Percentiles rank a stretch among this genome's conserved stretches.
These are phyloP conservation scores for Dasyornis broadbenti DNA, from an alignment of 2,113 vertebrate genomes.

Conservation along the genomic window DNA sequence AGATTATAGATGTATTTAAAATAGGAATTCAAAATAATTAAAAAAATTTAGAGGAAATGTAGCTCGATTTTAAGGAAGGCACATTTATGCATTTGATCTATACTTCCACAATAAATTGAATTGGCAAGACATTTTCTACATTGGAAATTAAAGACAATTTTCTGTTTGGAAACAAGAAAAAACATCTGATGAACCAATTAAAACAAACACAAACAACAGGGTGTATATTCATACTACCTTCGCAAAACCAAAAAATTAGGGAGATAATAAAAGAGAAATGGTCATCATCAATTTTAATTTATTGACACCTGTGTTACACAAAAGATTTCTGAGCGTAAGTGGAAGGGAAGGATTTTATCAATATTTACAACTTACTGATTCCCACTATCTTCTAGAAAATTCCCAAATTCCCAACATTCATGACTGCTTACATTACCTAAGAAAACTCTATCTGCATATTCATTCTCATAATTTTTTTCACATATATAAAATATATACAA, in stretches of 20 bases:
- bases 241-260: background rate
- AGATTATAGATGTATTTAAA: background rate
- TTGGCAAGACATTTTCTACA: background rate
- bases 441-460: background rate
- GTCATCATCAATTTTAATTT: background rate
- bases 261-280: background rate
- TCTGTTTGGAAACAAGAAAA: background rate
- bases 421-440: background rate
- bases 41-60: background rate
- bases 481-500: background rate
- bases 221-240: background rate
- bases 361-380: background rate
- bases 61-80: background rate
- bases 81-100: background rate
- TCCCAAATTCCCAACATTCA: background rate
- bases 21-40: background rate
- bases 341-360: background rate
- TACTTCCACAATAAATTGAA: background rate
- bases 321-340: background rate
- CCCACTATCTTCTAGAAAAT: background rate
- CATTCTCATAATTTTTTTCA: background rate
- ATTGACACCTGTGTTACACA: background rate
- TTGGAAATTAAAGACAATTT: background rate
- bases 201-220: background rate
- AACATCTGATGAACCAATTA: background rate